Percentiles rank a stretch among this genome's conserved stretches.
These are phyloP conservation scores for Conus canariensis DNA, from an alignment of 2,888 invertebrate species.

Conservation along the genomic window DNA sequence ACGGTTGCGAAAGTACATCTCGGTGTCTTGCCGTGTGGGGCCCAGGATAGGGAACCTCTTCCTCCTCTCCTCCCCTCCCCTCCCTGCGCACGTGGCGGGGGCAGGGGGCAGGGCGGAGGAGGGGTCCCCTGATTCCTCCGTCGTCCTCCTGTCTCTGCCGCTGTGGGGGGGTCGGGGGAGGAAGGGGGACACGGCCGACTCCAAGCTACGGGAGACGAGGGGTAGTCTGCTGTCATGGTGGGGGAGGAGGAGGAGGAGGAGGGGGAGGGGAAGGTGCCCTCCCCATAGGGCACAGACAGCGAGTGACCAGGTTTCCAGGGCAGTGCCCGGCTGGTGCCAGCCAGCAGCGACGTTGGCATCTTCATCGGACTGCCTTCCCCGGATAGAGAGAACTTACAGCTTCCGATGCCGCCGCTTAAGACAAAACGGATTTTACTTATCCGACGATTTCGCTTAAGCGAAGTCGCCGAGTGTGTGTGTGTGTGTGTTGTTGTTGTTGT, in stretches of 20 bases:
- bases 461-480: too few species aligned
- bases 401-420: too few species aligned
- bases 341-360: conserved; percentile 31
- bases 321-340: not conserved
- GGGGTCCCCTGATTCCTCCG: not conserved
- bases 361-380: not conserved
- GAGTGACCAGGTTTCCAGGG: conserved; percentile 19
- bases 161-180: not conserved
- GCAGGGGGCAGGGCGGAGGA: not conserved
- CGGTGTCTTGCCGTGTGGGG: conserved; percentile 34
- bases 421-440: too few species aligned
- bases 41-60: conserved; percentile 34
- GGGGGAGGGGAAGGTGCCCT: not conserved
- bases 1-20: conserved; percentile 29
- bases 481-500: too few species aligned
- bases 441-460: too few species aligned
- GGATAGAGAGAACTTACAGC: too few species aligned
- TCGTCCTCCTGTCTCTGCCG: not conserved
- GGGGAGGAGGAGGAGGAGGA: not conserved
- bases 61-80: not conserved
- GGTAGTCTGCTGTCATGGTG: not conserved
- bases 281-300: not conserved
- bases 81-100: not conserved
- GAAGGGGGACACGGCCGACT: not conserved
- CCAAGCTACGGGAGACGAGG: not conserved